Conservation (phyloP, 2,113 vertebrate genomes). For the Cyphomyrus discorhynchus region DNA sequence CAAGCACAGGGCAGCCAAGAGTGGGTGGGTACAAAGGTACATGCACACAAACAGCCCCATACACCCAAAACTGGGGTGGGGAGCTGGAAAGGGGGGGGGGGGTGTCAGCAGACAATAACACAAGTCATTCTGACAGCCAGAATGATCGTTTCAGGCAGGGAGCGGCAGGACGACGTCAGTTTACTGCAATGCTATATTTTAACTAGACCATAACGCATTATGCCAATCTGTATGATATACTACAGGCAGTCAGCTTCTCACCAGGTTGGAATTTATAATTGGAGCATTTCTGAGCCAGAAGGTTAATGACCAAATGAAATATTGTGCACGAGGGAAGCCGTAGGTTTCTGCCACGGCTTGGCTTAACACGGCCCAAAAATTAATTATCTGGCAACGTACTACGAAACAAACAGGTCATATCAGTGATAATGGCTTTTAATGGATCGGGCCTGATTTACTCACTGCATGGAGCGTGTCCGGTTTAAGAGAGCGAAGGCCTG, state of each 20-base stretch:
- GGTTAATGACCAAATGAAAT: slow-evolving; percentile 36
- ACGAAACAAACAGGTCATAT: slow-evolving; percentile 24
- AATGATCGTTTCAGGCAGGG: slow-evolving; percentile 23
- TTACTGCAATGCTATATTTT: slow-evolving; percentile 24
- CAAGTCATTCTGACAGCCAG: slow-evolving; percentile 22
- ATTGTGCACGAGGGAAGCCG: slow-evolving; percentile 19
- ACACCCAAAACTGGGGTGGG: neutral
- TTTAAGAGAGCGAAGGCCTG: neutral
- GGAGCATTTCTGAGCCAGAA: slow-evolving; percentile 27
- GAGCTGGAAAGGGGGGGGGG: neutral
- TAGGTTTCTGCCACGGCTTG: slow-evolving; percentile 12
- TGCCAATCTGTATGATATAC: slow-evolving; percentile 11
- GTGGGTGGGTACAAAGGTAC: neutral
- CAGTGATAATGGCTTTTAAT: slow-evolving; percentile 27
- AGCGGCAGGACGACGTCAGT: slow-evolving; percentile 20
- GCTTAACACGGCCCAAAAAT: slow-evolving; percentile 13
- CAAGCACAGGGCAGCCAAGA: neutral
- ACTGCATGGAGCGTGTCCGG: neutral
- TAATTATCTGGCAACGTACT: slow-evolving; percentile 14
- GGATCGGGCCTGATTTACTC: neutral
- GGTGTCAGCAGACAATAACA: neutral
- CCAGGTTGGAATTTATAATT: slow-evolving; percentile 22
- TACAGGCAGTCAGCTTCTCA: neutral
- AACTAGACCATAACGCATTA: slow-evolving; percentile 13
- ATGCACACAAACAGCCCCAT: neutral